Evolutionary conservation across 1,140 invertebrate species (phyloP), one percentile per base, ranked within the genome.

Genomic region (Pseudomyrmex gracilis): DNA sequence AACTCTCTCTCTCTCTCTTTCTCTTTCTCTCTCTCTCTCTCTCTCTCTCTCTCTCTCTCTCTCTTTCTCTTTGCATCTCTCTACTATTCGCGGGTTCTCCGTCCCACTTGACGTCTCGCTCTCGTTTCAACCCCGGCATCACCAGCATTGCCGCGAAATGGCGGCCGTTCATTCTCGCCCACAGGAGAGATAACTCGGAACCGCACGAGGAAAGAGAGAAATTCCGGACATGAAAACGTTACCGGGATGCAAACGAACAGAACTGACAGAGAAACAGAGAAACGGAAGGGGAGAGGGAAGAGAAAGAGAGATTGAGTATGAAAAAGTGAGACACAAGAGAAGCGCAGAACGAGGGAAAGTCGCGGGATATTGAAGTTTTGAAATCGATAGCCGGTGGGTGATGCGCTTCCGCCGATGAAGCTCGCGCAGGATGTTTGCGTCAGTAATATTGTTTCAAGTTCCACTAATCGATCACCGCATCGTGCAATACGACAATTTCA

Each of bases 121-220:
- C 68, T 47, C 71, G 63, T 22, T 63, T 84, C 68, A 67, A 80
- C 74, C 55, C 73, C 53, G 64, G 17, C 45, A 53, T 22, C 58
- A n/a, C 61, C 73, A 61, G 22, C 83, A 74, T 71, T 64, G 85
- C 87, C 90, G 85, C 90, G 89, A 91, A 92, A 91, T 90, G 91
- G 89, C 89, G 87, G 87, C 80, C 76, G 87, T 88, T 87, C 85
- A 73, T 90, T 90, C 80, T 88, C 85, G 85, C 85, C 78, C 70
- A 85, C 67, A 53, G 66, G 53, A 78, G 77, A 89, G 84, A 91
- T 64, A 82, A 84, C 74, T 84, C 71, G 55, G 45, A 34, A 24
- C 76, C 43, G 12, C 2, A 58, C 12, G 49, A 15, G 43, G 43
- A 70, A 85, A 85, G 67, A 85, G 66, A 83, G 85, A 83, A 83